Percentiles rank a stretch among this genome's conserved stretches.
Evolutionary conservation across 2,113 vertebrate species (phyloP).

Genomic region (Microcebus lehilahytsara): DNA sequence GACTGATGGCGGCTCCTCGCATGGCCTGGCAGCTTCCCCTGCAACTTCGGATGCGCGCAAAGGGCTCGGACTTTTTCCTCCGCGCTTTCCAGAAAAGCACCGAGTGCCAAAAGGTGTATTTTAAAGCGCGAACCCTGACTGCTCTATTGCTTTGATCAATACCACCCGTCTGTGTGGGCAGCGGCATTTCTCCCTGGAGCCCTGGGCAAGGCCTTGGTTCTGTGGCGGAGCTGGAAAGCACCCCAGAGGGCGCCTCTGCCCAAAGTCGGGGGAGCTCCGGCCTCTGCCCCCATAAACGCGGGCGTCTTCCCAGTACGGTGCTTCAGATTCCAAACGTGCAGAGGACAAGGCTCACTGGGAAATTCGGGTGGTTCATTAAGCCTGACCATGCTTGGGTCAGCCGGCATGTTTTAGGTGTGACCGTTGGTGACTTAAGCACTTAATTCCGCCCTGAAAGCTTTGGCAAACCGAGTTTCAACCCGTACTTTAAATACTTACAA

Average conservation of each 20-base stretch:
- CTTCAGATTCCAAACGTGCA: neutral
- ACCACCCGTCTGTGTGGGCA: neutral
- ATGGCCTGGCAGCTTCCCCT: constrained; percentile 54
- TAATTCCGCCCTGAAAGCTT: neutral
- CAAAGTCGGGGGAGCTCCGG: neutral
- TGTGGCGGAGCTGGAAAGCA: neutral
- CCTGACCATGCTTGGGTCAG: neutral
- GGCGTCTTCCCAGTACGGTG: neutral
- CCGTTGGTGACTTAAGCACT: neutral
- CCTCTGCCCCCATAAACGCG: neutral
- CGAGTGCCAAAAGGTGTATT: neutral
- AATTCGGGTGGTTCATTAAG: neutral
- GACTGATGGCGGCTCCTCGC: constrained; percentile 35
- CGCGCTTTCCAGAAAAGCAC: constrained; percentile 51
- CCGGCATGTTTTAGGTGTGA: neutral
- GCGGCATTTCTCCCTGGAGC: neutral
- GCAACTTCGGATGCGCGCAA: constrained; percentile 24
- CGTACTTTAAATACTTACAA: neutral
- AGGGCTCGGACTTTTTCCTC: constrained; percentile 45
- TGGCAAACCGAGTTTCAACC: constrained; percentile 9
- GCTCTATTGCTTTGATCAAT: neutral
- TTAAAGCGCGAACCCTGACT: constrained; percentile 28
- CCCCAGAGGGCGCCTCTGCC: neutral
- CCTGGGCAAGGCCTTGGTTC: accelerated
- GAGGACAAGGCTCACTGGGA: neutral